Evolutionary conservation across 2,113 vertebrate genomes (phyloP).

Genomic region (Thamnophis sirtalis): DNA sequence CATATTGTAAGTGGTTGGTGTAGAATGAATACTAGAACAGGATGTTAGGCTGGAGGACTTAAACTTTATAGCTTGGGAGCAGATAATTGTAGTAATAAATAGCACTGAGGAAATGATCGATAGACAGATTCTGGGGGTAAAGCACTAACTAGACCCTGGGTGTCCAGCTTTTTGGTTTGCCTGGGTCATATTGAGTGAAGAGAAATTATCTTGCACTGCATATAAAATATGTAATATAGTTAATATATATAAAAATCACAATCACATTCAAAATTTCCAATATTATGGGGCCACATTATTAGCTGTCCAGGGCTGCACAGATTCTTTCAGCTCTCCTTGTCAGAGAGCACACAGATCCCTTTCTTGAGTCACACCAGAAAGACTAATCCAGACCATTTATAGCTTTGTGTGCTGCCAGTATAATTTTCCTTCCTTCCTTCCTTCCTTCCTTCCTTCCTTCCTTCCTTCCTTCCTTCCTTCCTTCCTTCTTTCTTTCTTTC

Average conservation of each 20-base stretch:
- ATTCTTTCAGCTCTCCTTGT: background rate
- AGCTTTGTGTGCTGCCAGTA: background rate
- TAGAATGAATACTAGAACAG: background rate
- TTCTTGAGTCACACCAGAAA: background rate
- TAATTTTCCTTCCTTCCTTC: background rate
- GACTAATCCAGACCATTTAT: background rate
- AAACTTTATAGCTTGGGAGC: background rate
- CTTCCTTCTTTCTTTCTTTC: background rate
- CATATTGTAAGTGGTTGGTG: slow-evolving; percentile 5
- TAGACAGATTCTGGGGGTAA: background rate
- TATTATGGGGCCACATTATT: background rate
- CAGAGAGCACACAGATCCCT: background rate
- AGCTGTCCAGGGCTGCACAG: background rate
- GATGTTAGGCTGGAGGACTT: background rate
- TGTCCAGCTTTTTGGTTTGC: background rate
- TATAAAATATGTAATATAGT: background rate
- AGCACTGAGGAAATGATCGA: background rate
- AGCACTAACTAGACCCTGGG: background rate
- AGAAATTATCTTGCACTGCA: background rate
- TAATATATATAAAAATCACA: background rate
- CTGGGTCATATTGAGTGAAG: background rate
- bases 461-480: background rate
- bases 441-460: no score
- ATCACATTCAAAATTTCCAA: background rate
- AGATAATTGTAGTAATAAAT: background rate